These are phyloP conservation scores for Orchesella flavescens DNA, from an alignment of 2,888 invertebrate genomes.

Conservation along the genomic window DNA sequence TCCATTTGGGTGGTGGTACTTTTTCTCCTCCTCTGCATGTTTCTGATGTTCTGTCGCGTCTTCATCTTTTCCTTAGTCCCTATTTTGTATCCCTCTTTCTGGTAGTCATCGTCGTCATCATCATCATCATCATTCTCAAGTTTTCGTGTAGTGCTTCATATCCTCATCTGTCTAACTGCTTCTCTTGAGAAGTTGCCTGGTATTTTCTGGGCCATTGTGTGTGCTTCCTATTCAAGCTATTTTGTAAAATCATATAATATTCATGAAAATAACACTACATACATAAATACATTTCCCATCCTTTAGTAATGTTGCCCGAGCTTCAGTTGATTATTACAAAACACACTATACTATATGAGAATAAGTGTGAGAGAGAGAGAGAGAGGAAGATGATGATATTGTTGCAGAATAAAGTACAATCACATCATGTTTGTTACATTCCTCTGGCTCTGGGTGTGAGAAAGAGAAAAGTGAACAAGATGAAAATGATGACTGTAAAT, in stretches of 20 bases:
- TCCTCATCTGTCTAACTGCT: conserved; percentile 20
- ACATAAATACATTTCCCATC: neutral
- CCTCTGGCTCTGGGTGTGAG: neutral
- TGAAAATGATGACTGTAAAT: conserved; percentile 13
- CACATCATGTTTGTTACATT: conserved; percentile 25
- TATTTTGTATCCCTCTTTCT: conserved; percentile 26
- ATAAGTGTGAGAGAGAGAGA: too few relatives aligned
- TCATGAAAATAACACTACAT: neutral
- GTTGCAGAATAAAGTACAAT: neutral
- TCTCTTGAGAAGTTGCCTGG: conserved; percentile 14
- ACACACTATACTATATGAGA: conserved; percentile 13
- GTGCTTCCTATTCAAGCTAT: conserved; percentile 15
- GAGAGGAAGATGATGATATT: too few relatives aligned
- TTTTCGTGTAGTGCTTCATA: conserved; percentile 7
- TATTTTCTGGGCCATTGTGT: conserved; percentile 25
- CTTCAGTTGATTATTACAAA: conserved; percentile 29
- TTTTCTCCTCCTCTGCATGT: neutral
- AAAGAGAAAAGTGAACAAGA: conserved; percentile 8
- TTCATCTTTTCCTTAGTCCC: conserved; percentile 2
- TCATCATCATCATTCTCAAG: conserved; percentile 4
- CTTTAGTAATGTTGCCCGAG: neutral
- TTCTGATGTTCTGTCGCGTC: conserved; percentile 2
- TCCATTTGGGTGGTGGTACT: neutral
- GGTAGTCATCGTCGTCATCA: conserved; percentile 11
- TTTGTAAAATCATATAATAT: conserved; percentile 23